Conservation (phyloP, 2,113 vertebrate genomes). For the Dasyurus viverrinus region DNA sequence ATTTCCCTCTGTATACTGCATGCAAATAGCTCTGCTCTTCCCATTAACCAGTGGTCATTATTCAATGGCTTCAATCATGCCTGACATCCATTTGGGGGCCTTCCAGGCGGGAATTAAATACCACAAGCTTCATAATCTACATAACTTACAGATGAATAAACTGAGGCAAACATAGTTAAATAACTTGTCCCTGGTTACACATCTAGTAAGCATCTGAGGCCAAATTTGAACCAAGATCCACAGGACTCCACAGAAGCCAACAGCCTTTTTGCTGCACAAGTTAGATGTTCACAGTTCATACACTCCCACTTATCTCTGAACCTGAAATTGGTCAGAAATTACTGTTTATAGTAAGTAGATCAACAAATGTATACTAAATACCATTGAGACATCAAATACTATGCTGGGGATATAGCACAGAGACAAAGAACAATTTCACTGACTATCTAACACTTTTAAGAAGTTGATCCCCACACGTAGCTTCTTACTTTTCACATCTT, state of each 20-base stretch:
- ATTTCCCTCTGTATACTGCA: too few species aligned
- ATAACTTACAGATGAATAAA: too few species aligned
- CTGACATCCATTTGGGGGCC: neutral
- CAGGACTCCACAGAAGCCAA: too few species aligned
- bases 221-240: too few species aligned
- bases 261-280: too few species aligned
- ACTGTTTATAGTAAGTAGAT: neutral
- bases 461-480: neutral
- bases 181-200: too few species aligned
- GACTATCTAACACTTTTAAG: neutral
- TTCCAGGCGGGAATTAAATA: slow-evolving; percentile 8
- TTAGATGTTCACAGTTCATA: neutral
- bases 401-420: neutral
- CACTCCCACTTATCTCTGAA: neutral
- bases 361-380: neutral
- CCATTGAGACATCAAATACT: neutral
- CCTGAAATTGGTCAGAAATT: neutral
- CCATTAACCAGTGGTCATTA: too few species aligned
- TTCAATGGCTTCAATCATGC: too few species aligned
- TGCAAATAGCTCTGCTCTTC: too few species aligned
- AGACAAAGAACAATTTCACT: neutral
- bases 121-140: neutral
- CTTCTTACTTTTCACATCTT: neutral
- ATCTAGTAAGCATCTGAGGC: too few species aligned
- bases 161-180: too few species aligned